Conservation (phyloP, 2,113 vertebrate species). For the Acanthisitta chloris region DNA sequence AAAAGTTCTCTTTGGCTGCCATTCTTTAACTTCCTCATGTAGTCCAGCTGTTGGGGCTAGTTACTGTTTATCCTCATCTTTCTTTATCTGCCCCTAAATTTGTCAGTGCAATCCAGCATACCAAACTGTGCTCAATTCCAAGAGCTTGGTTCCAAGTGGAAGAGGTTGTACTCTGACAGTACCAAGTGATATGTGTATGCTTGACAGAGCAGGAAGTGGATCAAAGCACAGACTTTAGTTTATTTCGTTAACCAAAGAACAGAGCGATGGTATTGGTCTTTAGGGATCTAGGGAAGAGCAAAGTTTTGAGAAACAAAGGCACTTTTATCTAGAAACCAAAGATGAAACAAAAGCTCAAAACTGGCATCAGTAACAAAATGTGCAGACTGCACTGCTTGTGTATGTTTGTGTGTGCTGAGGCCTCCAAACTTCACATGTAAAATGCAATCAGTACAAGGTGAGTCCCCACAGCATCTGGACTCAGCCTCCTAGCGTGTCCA, state of each 20-base stretch:
- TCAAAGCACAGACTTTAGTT: background rate
- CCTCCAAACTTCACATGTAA: background rate
- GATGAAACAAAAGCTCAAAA: background rate
- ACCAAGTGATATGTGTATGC: background rate
- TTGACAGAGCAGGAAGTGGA: background rate
- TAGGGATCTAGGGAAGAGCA: background rate
- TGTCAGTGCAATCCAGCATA: background rate
- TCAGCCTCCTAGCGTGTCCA: accelerated
- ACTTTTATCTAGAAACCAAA: background rate
- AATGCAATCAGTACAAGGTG: background rate
- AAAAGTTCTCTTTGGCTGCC: background rate
- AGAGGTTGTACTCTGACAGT: background rate
- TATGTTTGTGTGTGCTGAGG: background rate
- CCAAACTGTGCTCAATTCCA: background rate
- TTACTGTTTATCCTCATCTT: background rate
- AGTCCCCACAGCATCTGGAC: background rate
- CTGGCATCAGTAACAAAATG: background rate
- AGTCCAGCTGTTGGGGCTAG: background rate
- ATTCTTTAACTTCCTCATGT: background rate
- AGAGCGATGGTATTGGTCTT: background rate
- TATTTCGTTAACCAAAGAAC: background rate
- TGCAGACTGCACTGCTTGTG: background rate
- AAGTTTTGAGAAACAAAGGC: background rate
- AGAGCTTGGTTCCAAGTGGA: background rate
- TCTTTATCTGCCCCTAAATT: background rate